Base-by-base conservation (phyloP, 2,113 vertebrate genomes). In the Trinectes maculatus region DNA sequence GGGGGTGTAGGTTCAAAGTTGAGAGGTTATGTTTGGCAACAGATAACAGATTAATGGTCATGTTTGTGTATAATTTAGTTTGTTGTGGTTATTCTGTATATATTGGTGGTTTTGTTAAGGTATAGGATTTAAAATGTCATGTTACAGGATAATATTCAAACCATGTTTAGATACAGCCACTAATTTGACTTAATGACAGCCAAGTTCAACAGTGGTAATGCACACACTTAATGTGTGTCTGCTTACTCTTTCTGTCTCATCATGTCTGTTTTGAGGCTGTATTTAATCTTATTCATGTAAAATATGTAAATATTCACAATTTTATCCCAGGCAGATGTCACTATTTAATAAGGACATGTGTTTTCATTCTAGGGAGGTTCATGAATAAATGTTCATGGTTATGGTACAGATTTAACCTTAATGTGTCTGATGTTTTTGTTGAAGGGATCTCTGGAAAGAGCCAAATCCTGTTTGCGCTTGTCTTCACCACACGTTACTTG, bases 381-480 rank as follows among this genome's bases (percentile, higher is more conserved):
- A 4, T 44, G 25, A 28, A 29, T 59, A 39, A 12, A 19, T 36
- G 15, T 24, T 62, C 26, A 21, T 54, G 24, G 7, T 19, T 42
- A 22, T 43, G 15, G 10, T 3, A 22, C 7, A 25, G 13, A n/a
- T 2, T 75, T 9, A 43, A 40, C 4, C 9, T 29, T 12, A 40
- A 42, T 47, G 5, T 67, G 6, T 8, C 10, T 64, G 10, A 52
- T 1, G 0, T 76, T 42, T 82, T 55, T 74, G 4, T 52, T 33
- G 5, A 55, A 99, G 98, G 98, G 81, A 99, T 99, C 89, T 99
- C 98, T 90, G 98, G 96, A 76, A 99, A 99, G 92, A 99, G 98
- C 87, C 98, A 99, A 90, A 96, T 99, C 85, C 95, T 99, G 39
- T 99, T 99, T 93, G 96, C 96, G 79, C 85, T 98, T 68, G 96